Evolutionary conservation across 2,113 vertebrate species (phyloP), one percentile per base, ranked within the genome.

Genomic region (Mobula hypostoma): DNA sequence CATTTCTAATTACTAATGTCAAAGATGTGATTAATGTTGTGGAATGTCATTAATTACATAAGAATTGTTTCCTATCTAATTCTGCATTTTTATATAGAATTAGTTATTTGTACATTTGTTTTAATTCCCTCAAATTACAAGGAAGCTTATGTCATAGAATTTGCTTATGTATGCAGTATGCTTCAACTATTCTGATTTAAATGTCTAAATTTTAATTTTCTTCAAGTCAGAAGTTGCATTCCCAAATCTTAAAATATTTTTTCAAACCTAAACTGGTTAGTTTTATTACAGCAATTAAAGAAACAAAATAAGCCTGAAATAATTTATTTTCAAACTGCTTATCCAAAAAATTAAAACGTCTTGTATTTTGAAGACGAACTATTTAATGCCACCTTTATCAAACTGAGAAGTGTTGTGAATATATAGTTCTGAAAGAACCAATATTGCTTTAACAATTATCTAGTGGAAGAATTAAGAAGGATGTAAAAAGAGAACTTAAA

Each of bases 51-150:
- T 56, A 36, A 56, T 56, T 83, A 77, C 61, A 40, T 92, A 72
- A 92, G n/a, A 92, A 92, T 36, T 72, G 90, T 36, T 92, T 92
- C 72, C 2, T 72, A 32, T 48, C 32, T 87, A 87, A 87, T 70
- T 92, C 32, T 40, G 68, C 19, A 70, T 70, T 92, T 91, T 19
- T 72, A 58, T 40, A 36, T 36, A 92, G 66, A 17, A 91, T 61
- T 92, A 92, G 66, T 9, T 66, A 32, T 91, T 21, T 91, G 17
- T 24, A 87, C 48, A 87, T n/a, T 87, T 87, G 9, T 61, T 91
- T 91, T 19, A 91, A 91, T 68, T 68, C 63, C 7, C 15, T 32
- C 66, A 36, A 5, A 19, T 70, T 17, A 92, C 56, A 63, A 29
- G 24, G 21, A 8, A 87, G 56, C 11, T 61, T 87, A 29, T 63